Evolutionary conservation across 2,797 vertebrate genomes (phyloP).

Genomic region (Pseudochirops corinnae): DNA sequence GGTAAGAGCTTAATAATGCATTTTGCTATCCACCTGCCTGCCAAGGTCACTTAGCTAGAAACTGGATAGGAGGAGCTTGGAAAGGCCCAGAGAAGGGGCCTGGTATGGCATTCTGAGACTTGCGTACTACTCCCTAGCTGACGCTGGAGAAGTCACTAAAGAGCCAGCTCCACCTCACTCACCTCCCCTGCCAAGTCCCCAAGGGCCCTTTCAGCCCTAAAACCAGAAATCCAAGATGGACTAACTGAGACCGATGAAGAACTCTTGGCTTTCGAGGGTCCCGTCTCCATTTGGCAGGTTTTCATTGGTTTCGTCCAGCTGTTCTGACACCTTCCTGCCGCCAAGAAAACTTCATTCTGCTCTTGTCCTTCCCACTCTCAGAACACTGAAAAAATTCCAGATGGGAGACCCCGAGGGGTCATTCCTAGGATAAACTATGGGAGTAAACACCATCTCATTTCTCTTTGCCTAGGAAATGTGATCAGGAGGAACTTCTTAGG

Average conservation of each 20-base stretch:
- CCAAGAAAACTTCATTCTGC: not conserved
- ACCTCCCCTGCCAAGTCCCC: not conserved
- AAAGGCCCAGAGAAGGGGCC: not conserved
- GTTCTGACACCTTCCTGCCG: not conserved
- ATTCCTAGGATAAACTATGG: not conserved
- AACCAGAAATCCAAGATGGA: constrained; percentile 10
- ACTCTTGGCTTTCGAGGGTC: not conserved
- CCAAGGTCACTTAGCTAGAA: not conserved
- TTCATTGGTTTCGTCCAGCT: not conserved
- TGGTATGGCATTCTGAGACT: not conserved
- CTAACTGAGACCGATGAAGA: not conserved
- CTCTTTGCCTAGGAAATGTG: not conserved
- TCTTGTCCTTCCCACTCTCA: not conserved
- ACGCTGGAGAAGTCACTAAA: not conserved
- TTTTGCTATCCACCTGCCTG: not conserved
- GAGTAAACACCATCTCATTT: not conserved
- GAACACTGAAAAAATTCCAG: not conserved
- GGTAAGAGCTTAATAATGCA: not conserved
- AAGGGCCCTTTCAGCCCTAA: not conserved
- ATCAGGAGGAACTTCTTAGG: not conserved
- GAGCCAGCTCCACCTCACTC: not conserved
- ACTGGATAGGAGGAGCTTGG: not conserved
- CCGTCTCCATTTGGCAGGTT: not conserved
- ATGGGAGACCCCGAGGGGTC: not conserved
- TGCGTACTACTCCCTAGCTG: not conserved